Evolutionary conservation across 92 coral and sea anemone species (phyloP), one percentile per base, ranked within the genome.

Genomic region (Epizoanthus ramosus): DNA sequence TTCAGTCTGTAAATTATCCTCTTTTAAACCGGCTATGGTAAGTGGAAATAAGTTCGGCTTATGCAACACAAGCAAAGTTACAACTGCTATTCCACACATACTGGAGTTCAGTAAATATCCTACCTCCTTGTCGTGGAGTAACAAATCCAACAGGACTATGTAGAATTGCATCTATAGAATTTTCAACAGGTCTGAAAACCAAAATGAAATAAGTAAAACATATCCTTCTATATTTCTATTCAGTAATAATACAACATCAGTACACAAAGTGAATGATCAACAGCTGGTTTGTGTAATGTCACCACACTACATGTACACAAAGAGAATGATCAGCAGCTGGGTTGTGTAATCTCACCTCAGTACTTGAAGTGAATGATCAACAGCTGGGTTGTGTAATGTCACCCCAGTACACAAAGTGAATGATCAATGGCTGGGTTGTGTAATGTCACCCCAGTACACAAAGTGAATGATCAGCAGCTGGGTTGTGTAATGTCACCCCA

Each of bases 81-180:
- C 31, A 28, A 28, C 31, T 28, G 31, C 31, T 28, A 28, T 28
- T 28, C 2, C 31, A 28, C 31, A 28, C 31, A 28, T 28, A 28
- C 31, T 28, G 31, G 31, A 28, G 31, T 28, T 28, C 31, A 28
- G 2, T 28, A 47, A 47, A 47, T 47, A 10, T 47, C 75, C 39
- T 69, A 91, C 98, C 98, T 93, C 98, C 98, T 80, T 95, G 98
- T 3, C 98, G 79, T 16, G 95, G 98, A 50, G 96, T 93, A 4
- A 89, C 89, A 84, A 95, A 95, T 2, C 98, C 98, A 85, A 95
- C 98, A 7, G 98, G 98, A 39, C 98, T 87, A 18, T 85, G 90
- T 6, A 92, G 89, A 70, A 93, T 93, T 4, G 94, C 90, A 41
- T 93, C 98, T 6, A 89, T 88, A 8, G 93, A 91, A 67, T 85